phyloP scores from a whole-genome alignment of 2,888 invertebrate genomes.

The Trisateles emortualis region DNA sequence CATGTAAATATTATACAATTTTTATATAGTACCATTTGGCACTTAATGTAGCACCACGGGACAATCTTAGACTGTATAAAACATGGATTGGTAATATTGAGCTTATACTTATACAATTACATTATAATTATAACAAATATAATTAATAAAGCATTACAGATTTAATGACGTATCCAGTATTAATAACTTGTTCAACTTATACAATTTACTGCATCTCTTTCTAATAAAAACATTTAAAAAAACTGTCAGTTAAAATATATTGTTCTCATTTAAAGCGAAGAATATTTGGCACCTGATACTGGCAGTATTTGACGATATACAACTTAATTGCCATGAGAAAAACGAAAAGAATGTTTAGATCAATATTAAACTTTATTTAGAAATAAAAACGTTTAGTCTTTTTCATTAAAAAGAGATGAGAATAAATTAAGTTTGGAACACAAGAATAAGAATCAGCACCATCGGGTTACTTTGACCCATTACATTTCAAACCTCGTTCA shows the following conservation, averaged over 20 bases:
- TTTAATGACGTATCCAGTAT: background rate
- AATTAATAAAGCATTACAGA: background rate
- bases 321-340: too few relatives aligned
- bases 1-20: conserved; percentile 48
- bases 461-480: background rate
- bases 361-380: too few relatives aligned
- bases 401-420: background rate
- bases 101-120: conserved; percentile 22
- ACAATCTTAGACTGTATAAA: conserved; percentile 42
- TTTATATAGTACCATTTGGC: conserved; percentile 48
- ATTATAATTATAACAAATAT: background rate
- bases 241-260: too few relatives aligned
- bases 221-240: background rate
- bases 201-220: background rate
- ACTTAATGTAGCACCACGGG: conserved; percentile 50
- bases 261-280: too few relatives aligned
- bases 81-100: conserved; percentile 42
- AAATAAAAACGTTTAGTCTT: too few relatives aligned
- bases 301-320: too few relatives aligned
- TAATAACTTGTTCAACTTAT: background rate
- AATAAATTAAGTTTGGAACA: background rate
- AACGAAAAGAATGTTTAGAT: too few relatives aligned
- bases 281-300: too few relatives aligned
- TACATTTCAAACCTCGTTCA: background rate
- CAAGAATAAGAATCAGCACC: background rate